Base-by-base conservation (phyloP, 2,113 vertebrate species). In the Salvelinus fontinalis region DNA sequence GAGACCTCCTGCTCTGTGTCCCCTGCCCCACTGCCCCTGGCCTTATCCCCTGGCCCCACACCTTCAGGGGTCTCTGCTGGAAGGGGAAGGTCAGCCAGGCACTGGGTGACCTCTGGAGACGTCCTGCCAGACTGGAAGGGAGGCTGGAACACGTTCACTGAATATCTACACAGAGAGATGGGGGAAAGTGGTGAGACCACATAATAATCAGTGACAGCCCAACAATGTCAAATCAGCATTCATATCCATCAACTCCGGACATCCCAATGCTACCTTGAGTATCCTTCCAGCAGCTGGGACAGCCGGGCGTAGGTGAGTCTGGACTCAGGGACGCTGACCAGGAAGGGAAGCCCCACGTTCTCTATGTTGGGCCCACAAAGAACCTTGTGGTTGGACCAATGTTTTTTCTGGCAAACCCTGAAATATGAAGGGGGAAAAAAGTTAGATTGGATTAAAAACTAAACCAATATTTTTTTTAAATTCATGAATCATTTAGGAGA, bases 81-180 rank as follows among this genome's bases (percentile, higher is more conserved):
- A 77, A 90, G 83, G 70, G 92, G 92, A 29, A 85, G 84, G 68
- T 94, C 93, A 4, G 2, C 83, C n/a, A 90, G 85, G 70, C 72
- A 84, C 79, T 89, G 84, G 84, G 91, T 83, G 11, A 92, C 89
- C 75, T 99, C 97, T 0, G 97, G 95, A 1, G 97, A 95, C 31
- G 94, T 92, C 75, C 96, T 93, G 24, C 95, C 96, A 5, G 96
- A 94, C 88, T 97, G 95, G 90, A 96, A 97, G 0, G 98, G 98
- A 64, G 98, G 98, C 90, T 99, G 97, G 92, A 99, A 99, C 75
- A 99, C 98, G 0, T 97, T 96, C 81, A 99, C 95, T 0, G 97
- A 99, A 90, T 98, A 99, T 92, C 94, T 95, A 84, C 48, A 64
- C 13, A 16, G 5, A 60, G 22, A 82, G 5, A 51, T 4, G 39